Conservation (phyloP, 2,888 invertebrate genomes). For the Asteroscopus sphinx region DNA sequence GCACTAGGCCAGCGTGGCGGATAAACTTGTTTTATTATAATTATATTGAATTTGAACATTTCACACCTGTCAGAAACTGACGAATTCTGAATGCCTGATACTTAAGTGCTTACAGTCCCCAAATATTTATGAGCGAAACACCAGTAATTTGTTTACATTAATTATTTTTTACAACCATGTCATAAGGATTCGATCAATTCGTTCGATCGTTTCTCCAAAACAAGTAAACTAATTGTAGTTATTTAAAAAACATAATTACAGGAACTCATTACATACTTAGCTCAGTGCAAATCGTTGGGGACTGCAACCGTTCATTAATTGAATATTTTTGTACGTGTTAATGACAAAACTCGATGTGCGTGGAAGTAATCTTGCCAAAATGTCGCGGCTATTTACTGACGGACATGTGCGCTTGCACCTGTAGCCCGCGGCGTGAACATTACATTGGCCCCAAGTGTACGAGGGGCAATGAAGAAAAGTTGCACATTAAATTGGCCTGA, state of each 20-base stretch:
- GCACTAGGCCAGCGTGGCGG: no score
- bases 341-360: conserved; percentile 38
- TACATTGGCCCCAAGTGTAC: conserved; percentile 50
- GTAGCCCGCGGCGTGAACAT: conserved; percentile 52
- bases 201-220: conserved; percentile 11
- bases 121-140: neutral
- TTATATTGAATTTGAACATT: no score
- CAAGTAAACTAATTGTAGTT: conserved; percentile 12
- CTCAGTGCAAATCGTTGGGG: conserved; percentile 32
- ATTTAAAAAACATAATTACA: conserved; percentile 25
- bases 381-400: conserved; percentile 29
- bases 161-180: conserved; percentile 15
- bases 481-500: conserved; percentile 40
- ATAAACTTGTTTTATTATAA: no score
- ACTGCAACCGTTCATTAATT: conserved; percentile 34
- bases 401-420: conserved; percentile 49
- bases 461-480: conserved; percentile 45
- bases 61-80: no score
- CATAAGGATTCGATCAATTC: conserved; percentile 26
- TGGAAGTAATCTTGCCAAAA: conserved; percentile 44
- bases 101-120: no score
- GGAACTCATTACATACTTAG: conserved; percentile 28
- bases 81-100: no score
- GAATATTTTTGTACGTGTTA: conserved; percentile 46
- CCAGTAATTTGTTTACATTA: conserved; percentile 8